These are phyloP conservation scores for Gandaritis pyraliata DNA, from an alignment of 2,888 invertebrate species.

Conservation along the genomic window DNA sequence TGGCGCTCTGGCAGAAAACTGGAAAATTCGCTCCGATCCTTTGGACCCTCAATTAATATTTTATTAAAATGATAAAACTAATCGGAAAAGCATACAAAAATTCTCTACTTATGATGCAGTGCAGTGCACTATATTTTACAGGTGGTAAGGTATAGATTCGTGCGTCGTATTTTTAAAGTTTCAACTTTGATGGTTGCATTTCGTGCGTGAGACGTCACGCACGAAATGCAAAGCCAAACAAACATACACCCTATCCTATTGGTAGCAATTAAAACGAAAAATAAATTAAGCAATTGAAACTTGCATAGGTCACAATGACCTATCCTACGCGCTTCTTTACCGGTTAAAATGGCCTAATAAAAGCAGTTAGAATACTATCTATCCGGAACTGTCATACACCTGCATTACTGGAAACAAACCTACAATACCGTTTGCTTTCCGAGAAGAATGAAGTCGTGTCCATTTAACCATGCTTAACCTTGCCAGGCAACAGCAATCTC, in stretches of 20 bases:
- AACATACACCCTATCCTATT: no score
- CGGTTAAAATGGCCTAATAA: no score
- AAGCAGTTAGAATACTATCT: constrained; percentile 1
- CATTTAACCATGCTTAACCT: constrained; percentile 23
- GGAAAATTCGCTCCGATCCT: constrained; percentile 52
- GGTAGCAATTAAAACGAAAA: neutral
- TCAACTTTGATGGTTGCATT: no score
- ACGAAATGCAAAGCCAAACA: no score
- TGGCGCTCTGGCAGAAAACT: constrained; percentile 55
- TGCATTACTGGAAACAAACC: constrained; percentile 28
- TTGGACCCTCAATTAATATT: constrained; percentile 48
- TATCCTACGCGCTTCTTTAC: neutral
- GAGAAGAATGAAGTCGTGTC: constrained; percentile 42
- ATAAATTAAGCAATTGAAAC: neutral
- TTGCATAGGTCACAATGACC: neutral
- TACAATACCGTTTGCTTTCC: constrained; percentile 34
- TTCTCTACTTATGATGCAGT: no score
- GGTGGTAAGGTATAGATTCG: no score
- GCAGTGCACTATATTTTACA: no score
- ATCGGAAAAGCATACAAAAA: no score
- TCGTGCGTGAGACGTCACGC: no score
- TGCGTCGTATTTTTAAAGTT: no score
- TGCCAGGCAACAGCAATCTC: constrained; percentile 16
- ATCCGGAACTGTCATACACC: constrained; percentile 23
- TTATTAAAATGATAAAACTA: constrained; percentile 35